Evolutionary conservation across 2,888 invertebrate genomes (phyloP).

Genomic region (Apamea crenata): DNA sequence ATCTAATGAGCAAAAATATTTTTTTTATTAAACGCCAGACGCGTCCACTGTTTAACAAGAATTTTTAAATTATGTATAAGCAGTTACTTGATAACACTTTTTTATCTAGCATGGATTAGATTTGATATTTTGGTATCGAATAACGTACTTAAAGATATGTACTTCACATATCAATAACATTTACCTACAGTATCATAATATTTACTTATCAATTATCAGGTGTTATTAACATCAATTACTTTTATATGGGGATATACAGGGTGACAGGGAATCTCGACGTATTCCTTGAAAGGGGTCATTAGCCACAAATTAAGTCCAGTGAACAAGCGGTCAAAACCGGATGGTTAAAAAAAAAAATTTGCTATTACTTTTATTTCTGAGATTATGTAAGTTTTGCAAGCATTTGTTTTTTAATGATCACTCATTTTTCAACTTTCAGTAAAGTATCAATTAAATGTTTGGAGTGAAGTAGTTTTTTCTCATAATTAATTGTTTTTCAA

Average conservation of each 20-base stretch:
- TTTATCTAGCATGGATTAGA: constrained; percentile 66
- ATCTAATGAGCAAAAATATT: not conserved
- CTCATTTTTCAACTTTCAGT: no score
- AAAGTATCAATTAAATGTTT: no score
- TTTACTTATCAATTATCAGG: constrained; percentile 45
- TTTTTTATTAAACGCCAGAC: constrained; percentile 5
- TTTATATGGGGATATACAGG: not conserved
- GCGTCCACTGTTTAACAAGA: constrained; percentile 53
- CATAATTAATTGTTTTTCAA: no score
- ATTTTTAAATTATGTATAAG: constrained; percentile 54
- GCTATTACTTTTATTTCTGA: no score
- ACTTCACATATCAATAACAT: constrained; percentile 60
- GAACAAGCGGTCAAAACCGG: no score
- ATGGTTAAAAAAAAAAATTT: no score
- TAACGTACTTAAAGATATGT: constrained; percentile 46
- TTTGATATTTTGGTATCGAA: constrained; percentile 62
- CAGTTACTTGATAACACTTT: constrained; percentile 51
- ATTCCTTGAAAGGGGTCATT: no score
- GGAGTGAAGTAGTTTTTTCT: no score
- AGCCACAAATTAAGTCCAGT: no score
- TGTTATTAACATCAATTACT: constrained; percentile 21
- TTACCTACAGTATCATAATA: constrained; percentile 56
- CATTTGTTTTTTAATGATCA: no score
- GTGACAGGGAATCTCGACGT: no score
- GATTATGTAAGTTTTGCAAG: no score